Evolutionary conservation across 2,113 vertebrate species (phyloP), one percentile per base, ranked within the genome.

Genomic region (Brachirus orientalis): DNA sequence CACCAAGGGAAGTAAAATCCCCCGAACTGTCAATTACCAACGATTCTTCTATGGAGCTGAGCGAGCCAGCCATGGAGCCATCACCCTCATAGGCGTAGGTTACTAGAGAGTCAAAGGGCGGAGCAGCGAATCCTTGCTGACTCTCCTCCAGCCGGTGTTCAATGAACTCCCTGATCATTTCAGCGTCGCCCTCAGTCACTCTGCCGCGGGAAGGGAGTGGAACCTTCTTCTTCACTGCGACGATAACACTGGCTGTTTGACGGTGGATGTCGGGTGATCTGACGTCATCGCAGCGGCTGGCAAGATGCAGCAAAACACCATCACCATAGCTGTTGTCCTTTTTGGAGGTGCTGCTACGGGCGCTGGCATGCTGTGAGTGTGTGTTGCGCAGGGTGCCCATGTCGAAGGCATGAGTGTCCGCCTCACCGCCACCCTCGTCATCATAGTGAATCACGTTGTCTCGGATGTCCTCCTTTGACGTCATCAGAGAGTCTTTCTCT

Each of bases 361-460:
- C 22, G 47, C 54, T 60, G 45, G 61, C 47, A 46, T 13, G 66
- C 90, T 93, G 66, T 82, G 35, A 93, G 93, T 74, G 75, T 1
- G 68, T 81, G 76, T 94, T 94, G 69, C 96, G 90, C 61, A 98
- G 91, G 5, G 96, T 95, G 12, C 95, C 95, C 4, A 98, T 97
- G 80, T 98, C 95, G 0, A 96, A 98, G 41, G 96, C 96, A 10
- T 94, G 94, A 0, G 97, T 98, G 89, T 98, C 97, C 44, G 96
- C 95, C 72, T 98, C 96, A 0, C 97, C 96, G 0, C 96, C 97
- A 19, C 97, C 97, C 86, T 98, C 97, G n/a, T 98, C 96, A 38
- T 98, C 95, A 0, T 98, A 98, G 82, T 96, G 95, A 54, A 98
- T 96, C 28, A 98, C 96, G 1, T 98, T 98, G 85, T 98, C 96